phyloP scores from a whole-genome alignment of 2,888 invertebrate species.

The Cephus pygmeus region DNA sequence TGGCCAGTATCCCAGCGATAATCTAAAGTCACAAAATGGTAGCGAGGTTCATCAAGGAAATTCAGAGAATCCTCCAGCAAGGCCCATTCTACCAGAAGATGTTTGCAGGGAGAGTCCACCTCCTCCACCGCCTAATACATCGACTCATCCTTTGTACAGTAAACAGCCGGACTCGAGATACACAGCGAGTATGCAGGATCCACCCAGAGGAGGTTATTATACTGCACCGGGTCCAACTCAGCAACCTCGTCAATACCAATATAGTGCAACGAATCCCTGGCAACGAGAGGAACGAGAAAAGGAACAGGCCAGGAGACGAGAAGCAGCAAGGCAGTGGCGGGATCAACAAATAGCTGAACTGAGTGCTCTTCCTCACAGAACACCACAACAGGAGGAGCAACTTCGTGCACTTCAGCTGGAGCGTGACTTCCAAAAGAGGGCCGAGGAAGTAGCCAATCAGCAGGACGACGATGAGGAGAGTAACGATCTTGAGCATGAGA shows the following conservation, averaged over 20 bases:
- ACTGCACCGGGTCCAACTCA: conserved; percentile 63
- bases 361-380: conserved; percentile 75
- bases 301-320: conserved; percentile 78
- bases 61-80: conserved; percentile 51
- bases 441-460: conserved; percentile 79
- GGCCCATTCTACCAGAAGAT: conserved; percentile 64
- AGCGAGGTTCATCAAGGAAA: conserved; percentile 34
- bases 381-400: conserved; percentile 87
- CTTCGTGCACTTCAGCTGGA: conserved; percentile 90
- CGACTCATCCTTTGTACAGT: conserved; percentile 76
- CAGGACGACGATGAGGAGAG: conserved; percentile 75
- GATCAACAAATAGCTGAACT: conserved; percentile 90
- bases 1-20: conserved; percentile 46
- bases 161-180: conserved; percentile 67
- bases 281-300: conserved; percentile 92
- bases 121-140: conserved; percentile 78
- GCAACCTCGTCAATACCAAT: conserved; percentile 65
- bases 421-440: conserved; percentile 92
- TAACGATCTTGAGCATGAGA: conserved; percentile 64
- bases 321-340: conserved; percentile 82
- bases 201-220: conserved; percentile 80
- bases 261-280: conserved; percentile 82
- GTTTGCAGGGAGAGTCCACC: conserved; percentile 65
- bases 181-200: conserved; percentile 79
- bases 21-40: conserved; percentile 38